phyloP scores from a whole-genome alignment of 2,113 vertebrate genomes.

The Cynopterus brachyotis region DNA sequence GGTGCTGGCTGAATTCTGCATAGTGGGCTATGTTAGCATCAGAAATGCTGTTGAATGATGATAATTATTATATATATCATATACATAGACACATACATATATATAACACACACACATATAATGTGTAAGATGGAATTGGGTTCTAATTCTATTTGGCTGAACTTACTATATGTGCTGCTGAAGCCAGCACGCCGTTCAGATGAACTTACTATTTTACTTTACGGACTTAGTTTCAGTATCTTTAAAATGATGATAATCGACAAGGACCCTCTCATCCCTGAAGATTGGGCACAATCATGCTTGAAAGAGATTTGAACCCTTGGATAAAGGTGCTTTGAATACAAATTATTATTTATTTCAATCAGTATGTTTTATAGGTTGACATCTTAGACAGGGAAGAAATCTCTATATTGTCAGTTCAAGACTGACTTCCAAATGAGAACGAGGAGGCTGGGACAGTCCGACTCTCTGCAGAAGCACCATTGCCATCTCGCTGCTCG shows the following conservation, averaged over 20 bases:
- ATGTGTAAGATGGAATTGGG: neutral
- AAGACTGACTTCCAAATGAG: constrained; percentile 16
- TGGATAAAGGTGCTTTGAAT: constrained; percentile 43
- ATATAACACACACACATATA: neutral
- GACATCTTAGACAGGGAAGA: neutral
- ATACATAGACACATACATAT: neutral
- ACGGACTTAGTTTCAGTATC: constrained; percentile 40
- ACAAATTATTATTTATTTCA: neutral
- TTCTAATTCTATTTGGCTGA: constrained; percentile 10
- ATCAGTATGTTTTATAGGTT: constrained; percentile 12
- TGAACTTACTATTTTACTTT: constrained; percentile 57
- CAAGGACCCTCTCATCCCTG: constrained; percentile 3
- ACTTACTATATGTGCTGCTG: neutral
- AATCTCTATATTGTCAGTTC: neutral
- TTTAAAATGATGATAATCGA: constrained; percentile 48
- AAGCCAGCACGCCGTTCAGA: no score
- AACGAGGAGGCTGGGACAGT: neutral
- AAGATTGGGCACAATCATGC: neutral
- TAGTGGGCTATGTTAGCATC: constrained; percentile 23
- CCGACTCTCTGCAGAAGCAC: neutral
- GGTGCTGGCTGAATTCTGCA: constrained; percentile 38
- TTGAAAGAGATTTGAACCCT: constrained; percentile 32
- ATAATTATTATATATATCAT: constrained; percentile 44
- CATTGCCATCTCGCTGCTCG: neutral
- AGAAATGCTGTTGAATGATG: constrained; percentile 40